Evolutionary conservation across 1,140 invertebrate species (phyloP), one percentile per base, ranked within the genome.

Genomic region (Listronotus oregonensis): DNA sequence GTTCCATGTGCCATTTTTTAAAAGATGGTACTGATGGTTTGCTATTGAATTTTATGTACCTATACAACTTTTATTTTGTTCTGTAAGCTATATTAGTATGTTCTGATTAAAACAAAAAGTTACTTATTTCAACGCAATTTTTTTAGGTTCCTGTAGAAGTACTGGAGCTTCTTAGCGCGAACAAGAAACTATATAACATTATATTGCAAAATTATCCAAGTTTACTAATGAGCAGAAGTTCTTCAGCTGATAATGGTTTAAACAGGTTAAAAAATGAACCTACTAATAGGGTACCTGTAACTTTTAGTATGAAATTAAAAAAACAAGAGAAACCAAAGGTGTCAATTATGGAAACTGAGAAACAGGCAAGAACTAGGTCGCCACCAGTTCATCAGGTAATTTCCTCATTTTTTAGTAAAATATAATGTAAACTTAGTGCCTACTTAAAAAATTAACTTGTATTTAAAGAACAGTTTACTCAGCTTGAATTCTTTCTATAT

Each of bases 161-260:
- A 31, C 67, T 89, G 39, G 86, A 90, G 68, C 84, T 84, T 34
- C 72, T 91, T 2, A 83, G 83, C 31, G 77, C 81, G 17, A 89
- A 90, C 66, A 86, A 85, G 63, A 84, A 84, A 42, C 76, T 90
- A 0, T 90, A 89, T 74, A 87, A 86, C 42, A 85, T 90, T 4
- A 85, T 91, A 40, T 73, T 90, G 44, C 86, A 89, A 68, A 90
- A 90, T 70, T 90, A 90, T 73, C 89, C 89, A 0, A 87, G 85
- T 64, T 75, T 90, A 21, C 71, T 90, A 21, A 76, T 85, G 10
- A 84, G 86, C 47, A 80, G 86, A 68, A 88, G 86, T 68, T 81
- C 82, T 15, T 89, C 87, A 37, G 10, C 50, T 0, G 88, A 89
- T 67, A 86, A 87, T 54, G 84, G 79, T 27, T 67, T 85, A 0